Evolutionary conservation across 2,888 invertebrate genomes (phyloP).

Genomic region (Harpagoxenus sublaevis): DNA sequence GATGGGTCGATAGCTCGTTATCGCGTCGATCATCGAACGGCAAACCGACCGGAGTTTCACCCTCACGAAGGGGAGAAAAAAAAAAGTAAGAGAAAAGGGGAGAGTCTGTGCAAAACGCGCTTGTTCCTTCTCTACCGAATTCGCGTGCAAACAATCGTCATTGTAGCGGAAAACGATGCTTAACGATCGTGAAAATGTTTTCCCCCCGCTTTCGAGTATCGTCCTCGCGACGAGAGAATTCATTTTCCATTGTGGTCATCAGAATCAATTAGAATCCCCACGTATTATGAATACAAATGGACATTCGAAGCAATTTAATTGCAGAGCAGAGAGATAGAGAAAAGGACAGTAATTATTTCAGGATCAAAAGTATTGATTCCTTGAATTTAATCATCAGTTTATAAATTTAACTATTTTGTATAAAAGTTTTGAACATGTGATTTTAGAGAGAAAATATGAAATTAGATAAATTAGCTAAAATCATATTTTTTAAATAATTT

Average conservation of each 20-base stretch:
- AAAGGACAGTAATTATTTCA: neutral
- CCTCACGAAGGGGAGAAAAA: constrained; percentile 10
- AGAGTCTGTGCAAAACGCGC: constrained; percentile 59
- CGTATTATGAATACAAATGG: neutral
- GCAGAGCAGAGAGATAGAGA: neutral
- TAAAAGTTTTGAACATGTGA: neutral
- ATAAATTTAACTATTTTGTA: neutral
- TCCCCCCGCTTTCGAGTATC: constrained; percentile 52
- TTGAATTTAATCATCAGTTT: neutral
- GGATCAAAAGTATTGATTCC: neutral
- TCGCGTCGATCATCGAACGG: constrained; percentile 51
- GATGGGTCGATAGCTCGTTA: constrained; percentile 47
- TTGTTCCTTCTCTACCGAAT: constrained; percentile 34
- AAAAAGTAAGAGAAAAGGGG: constrained; percentile 41
- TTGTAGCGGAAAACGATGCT: constrained; percentile 65
- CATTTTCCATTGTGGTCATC: constrained; percentile 1
- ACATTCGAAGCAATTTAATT: neutral
- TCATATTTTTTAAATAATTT: neutral
- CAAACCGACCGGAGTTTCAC: constrained; percentile 50
- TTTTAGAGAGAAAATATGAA: neutral
- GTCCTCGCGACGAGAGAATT: constrained; percentile 40
- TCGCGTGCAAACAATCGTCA: constrained; percentile 56
- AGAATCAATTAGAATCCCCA: constrained; percentile 14
- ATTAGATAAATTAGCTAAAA: neutral
- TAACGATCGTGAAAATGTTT: constrained; percentile 65